Evolutionary conservation across 2,888 invertebrate species (phyloP), one percentile per base, ranked within the genome.

Genomic region (Sarcophaga rosellei): DNA sequence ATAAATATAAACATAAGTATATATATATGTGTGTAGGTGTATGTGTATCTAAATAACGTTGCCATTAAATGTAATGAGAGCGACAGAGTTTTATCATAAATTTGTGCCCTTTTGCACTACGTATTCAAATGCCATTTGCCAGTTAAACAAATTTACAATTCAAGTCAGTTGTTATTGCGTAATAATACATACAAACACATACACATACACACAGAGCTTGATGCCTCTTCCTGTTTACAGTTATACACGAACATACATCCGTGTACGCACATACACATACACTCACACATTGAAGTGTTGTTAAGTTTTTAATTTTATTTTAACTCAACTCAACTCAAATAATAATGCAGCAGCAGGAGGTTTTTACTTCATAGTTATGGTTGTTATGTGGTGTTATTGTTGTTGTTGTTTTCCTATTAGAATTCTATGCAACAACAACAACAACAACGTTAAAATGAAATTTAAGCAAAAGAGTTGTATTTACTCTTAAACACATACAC

Each of bases 251-350:
- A 15, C 11, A 25, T 25, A 78, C 61, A 35, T 68, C 25, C 8
- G 20, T 21, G 6, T 12, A 15, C 12, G 12, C 20, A 61, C 44
- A 65, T 23, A 12, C n/a, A 21, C 47, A 68, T n/a, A 35, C 59
- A 47, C 59, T 65, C 12, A 44, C 2, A 44, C 68, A 66, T 23
- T 65, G 25, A 77, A 83, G 61, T 78, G 74, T 78, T 78, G 74
- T 84, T 84, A 65, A 84, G 84, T 70, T 84, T 78, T 69, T 79
- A 79, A 79, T 79, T 84, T 84, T 63, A 69, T 79, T 79, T 74
- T 17, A 69, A 84, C 70, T 61, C n/a, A 61, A 61, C 61, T 78
- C 62, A 63, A 79, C 73, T 73, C 20, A 74, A 74, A 74, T 81
- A 81, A 75, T 73, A 61, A 83, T 83, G 83, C 20, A 63, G 73